A percentile compares a stretch with the other conserved stretches of the same genome.
Conservation (phyloP, 1,140 invertebrate genomes). For the Pseudomyrmex flavicornis region DNA sequence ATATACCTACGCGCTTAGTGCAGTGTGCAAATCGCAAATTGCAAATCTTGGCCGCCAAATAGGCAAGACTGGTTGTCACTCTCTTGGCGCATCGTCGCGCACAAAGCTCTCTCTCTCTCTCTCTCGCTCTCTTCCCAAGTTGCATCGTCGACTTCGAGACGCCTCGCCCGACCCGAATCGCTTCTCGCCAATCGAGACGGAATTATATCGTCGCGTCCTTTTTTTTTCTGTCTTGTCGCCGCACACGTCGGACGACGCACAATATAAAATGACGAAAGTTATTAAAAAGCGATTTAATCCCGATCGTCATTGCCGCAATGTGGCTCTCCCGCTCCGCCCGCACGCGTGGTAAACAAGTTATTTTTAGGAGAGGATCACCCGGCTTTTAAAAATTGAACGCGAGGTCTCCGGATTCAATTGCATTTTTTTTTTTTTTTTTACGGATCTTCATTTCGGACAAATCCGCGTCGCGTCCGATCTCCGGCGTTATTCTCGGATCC, state of each 20-base stretch:
- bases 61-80: constrained; percentile 44
- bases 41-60: constrained; percentile 53
- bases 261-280: constrained; percentile 25
- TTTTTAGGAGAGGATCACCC: constrained; percentile 24
- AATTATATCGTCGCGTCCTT: constrained; percentile 15
- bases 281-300: constrained; percentile 38
- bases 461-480: neutral
- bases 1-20: constrained; percentile 54
- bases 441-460: neutral
- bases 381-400: constrained; percentile 4
- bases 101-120: neutral
- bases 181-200: neutral
- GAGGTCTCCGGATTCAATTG: constrained; percentile 16
- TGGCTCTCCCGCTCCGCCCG: neutral
- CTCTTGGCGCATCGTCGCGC: constrained; percentile 2
- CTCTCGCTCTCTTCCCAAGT: neutral
- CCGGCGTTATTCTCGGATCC: constrained; percentile 4
- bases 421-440: constrained; percentile 6
- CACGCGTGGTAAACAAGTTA: constrained; percentile 32
- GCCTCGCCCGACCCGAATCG: neutral
- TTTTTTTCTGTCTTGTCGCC: neutral
- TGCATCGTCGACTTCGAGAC: neutral
- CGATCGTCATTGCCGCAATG: constrained; percentile 13
- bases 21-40: constrained; percentile 54
- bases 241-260: neutral